Percentiles rank a stretch among this genome's conserved stretches.
Conservation (phyloP, 2,113 vertebrate genomes). For the Heterocephalus glaber region DNA sequence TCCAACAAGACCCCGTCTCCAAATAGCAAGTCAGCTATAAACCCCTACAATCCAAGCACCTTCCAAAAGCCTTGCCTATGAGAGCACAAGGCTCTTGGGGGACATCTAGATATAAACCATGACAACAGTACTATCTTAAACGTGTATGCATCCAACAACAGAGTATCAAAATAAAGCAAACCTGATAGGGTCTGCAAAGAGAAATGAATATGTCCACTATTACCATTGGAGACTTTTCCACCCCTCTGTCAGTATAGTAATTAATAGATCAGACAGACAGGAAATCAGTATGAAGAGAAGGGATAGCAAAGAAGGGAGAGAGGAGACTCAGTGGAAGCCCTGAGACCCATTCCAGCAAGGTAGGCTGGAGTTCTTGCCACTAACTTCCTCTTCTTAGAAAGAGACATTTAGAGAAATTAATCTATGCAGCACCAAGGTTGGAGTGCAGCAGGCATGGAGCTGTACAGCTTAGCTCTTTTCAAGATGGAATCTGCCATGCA, state of each 20-base stretch:
- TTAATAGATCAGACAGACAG: neutral
- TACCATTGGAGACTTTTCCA: neutral
- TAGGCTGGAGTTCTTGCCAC: neutral
- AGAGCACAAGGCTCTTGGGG: no score
- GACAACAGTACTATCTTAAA: no score
- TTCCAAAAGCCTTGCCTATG: no score
- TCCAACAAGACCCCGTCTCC: no score
- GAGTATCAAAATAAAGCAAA: slow-evolving; percentile 33
- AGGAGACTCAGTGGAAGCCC: neutral
- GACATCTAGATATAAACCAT: no score
- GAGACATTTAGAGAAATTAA: neutral
- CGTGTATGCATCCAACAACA: no score
- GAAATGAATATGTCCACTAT: neutral
- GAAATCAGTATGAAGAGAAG: slow-evolving; percentile 34
- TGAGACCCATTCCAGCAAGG: neutral
- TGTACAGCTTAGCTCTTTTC: neutral
- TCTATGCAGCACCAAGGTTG: neutral
- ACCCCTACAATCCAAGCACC: no score
- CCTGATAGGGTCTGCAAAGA: neutral
- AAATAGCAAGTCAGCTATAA: no score
- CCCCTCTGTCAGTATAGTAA: neutral
- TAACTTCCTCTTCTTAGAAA: slow-evolving; percentile 12
- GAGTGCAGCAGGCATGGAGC: neutral
- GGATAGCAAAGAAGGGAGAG: neutral
- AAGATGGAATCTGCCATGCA: neutral